Evolutionary conservation across 1,140 invertebrate species (phyloP), one percentile per base, ranked within the genome.

Genomic region (Archivesica marissinica): DNA sequence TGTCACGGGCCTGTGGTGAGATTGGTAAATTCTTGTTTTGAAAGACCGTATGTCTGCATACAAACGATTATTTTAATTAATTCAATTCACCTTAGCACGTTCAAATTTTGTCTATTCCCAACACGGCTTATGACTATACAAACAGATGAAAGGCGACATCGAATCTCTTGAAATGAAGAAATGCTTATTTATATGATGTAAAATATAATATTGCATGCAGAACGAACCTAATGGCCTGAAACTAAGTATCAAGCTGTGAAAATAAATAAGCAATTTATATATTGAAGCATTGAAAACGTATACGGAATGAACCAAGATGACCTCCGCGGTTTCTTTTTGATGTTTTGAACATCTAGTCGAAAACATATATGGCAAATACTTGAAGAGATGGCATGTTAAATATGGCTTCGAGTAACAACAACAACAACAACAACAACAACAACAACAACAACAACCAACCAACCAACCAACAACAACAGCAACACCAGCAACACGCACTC

Each of bases 211-310:
- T n/a, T 28, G 9, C 59, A 64, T 35, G 59, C 33, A 2, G 20
- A 2, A 35, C 15, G 59, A 33, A 17, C 15, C 15, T 2, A 2
- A 33, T 6, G 38, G 30, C 33, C 23, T 2, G n/a, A 13, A 35
- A 13, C 11, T 2, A 35, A 17, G 38, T 17, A 6, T 7, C 59
- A 17, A 20, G 59, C 59, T 64, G 59, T 33, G 59, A 64, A 35
- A 64, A 20, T 64, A 64, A 64, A 64, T 35, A 64, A 64, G 59
- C 38, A 64, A 64, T 64, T n/a, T 35, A 64, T 33, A 64, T 35
- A 64, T 17, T 17, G 20, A 9, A 64, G 13, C 2, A 35, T 7
- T 11, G 11, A 6, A 17, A 59, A 30, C 56, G 56, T 59, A 59
- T n/a, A n/a, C n/a, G n/a, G n/a, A n/a, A n/a, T n/a, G n/a, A n/a